Evolutionary conservation across 2,888 invertebrate genomes (phyloP).

Genomic region (Metalampra italica): DNA sequence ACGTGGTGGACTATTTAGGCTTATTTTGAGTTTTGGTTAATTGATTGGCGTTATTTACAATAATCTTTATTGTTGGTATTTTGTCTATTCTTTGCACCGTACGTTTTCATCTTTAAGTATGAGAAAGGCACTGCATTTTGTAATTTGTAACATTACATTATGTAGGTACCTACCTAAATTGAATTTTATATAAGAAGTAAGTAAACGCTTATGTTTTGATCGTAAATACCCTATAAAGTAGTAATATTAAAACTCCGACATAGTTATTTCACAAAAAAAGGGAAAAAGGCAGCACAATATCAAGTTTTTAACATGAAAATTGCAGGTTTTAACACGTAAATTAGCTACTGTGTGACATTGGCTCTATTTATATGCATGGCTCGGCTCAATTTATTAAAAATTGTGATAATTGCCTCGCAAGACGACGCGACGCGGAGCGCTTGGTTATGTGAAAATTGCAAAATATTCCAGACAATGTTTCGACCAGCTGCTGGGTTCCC

Average conservation of each 20-base stretch:
- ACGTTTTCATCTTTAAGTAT: no score
- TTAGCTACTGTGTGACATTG: constrained; percentile 10
- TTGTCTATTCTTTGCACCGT: no score
- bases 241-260: background rate
- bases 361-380: constrained; percentile 8
- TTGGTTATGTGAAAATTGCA: constrained; percentile 18
- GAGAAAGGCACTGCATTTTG: no score
- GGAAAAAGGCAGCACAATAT: constrained; percentile 9
- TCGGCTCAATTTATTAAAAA: constrained; percentile 13
- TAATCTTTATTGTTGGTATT: no score
- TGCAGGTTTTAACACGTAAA: constrained; percentile 11
- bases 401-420: constrained; percentile 17
- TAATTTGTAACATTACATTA: no score
- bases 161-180: background rate
- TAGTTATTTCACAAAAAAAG: background rate
- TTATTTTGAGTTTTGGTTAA: no score
- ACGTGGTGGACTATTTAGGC: no score
- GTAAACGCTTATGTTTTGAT: background rate
- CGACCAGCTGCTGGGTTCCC: constrained; percentile 19
- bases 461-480: constrained; percentile 16
- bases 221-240: background rate
- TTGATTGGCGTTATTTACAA: no score
- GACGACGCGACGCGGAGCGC: constrained; percentile 8
- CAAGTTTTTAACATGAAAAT: constrained; percentile 13
- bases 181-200: constrained; percentile 3